These are phyloP conservation scores for Tachina grossa DNA, from an alignment of 2,888 invertebrate genomes.

Conservation along the genomic window DNA sequence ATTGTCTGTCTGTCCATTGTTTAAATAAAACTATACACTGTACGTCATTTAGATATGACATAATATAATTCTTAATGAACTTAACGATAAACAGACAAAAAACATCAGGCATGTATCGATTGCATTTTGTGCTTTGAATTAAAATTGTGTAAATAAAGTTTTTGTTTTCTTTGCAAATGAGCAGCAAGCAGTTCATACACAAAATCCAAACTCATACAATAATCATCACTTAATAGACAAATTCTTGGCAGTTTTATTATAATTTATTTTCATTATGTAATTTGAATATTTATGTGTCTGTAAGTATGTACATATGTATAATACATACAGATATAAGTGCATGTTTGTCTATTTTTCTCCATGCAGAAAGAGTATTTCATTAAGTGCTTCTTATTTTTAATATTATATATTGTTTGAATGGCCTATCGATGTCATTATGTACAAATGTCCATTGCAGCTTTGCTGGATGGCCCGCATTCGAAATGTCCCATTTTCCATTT, in stretches of 20 bases:
- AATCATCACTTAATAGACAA: slow-evolving; percentile 63
- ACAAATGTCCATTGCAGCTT: too few relatives aligned
- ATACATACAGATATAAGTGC: not conserved
- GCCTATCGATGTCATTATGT: too few relatives aligned
- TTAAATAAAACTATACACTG: slow-evolving; percentile 7
- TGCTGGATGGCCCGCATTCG: too few relatives aligned
- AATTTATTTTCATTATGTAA: slow-evolving; percentile 64
- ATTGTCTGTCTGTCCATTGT: slow-evolving; percentile 23
- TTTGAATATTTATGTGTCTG: slow-evolving; percentile 48
- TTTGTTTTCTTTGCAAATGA: not conserved
- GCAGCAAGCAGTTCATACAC: not conserved
- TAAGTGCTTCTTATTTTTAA: too few relatives aligned
- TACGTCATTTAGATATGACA: slow-evolving; percentile 41
- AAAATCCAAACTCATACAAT: slow-evolving; percentile 8
- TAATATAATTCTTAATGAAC: slow-evolving; percentile 48
- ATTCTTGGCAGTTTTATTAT: slow-evolving; percentile 66
- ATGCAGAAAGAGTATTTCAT: too few relatives aligned
- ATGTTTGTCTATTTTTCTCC: not conserved
- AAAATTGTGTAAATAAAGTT: slow-evolving; percentile 39
- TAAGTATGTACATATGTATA: not conserved
- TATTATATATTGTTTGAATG: too few relatives aligned
- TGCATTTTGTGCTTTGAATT: slow-evolving; percentile 45
- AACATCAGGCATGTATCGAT: slow-evolving; percentile 38
- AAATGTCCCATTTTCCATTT: too few relatives aligned
- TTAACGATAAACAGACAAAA: not conserved